phyloP scores from a whole-genome alignment of 2,113 vertebrate genomes.

The Eudorcas thomsonii region DNA sequence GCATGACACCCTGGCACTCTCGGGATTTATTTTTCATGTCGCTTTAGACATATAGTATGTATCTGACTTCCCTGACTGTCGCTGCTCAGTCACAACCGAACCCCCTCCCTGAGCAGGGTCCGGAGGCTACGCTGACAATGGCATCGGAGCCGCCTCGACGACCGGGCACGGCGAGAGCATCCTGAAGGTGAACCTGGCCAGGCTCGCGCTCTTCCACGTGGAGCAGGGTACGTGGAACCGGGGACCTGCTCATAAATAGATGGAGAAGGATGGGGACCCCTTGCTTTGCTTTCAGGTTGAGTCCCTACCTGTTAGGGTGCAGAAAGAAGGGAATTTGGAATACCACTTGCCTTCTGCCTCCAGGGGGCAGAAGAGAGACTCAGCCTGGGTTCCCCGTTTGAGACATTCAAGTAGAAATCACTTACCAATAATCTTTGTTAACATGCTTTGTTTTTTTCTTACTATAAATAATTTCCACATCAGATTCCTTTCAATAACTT shows the following conservation, averaged over 20 bases:
- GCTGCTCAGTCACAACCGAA: background rate
- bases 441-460: background rate
- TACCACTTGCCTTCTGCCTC: background rate
- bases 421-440: background rate
- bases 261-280: background rate
- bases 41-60: fast-evolving
- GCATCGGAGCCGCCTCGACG: slow-evolving; percentile 88
- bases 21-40: fast-evolving
- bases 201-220: slow-evolving; percentile 90
- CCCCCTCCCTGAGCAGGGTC: slow-evolving; percentile 81
- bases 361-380: background rate
- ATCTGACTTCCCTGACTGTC: background rate
- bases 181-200: slow-evolving; percentile 92
- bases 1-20: background rate
- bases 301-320: background rate
- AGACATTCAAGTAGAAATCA: background rate
- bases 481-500: background rate
- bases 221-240: slow-evolving; percentile 89
- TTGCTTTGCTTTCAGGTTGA: background rate
- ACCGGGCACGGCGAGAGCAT: slow-evolving; percentile 96
- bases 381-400: background rate
- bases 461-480: background rate
- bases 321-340: background rate
- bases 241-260: no score
- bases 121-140: slow-evolving; percentile 94